phyloP scores from a whole-genome alignment of 1,140 invertebrate species.

The Rhynchophorus ferrugineus region DNA sequence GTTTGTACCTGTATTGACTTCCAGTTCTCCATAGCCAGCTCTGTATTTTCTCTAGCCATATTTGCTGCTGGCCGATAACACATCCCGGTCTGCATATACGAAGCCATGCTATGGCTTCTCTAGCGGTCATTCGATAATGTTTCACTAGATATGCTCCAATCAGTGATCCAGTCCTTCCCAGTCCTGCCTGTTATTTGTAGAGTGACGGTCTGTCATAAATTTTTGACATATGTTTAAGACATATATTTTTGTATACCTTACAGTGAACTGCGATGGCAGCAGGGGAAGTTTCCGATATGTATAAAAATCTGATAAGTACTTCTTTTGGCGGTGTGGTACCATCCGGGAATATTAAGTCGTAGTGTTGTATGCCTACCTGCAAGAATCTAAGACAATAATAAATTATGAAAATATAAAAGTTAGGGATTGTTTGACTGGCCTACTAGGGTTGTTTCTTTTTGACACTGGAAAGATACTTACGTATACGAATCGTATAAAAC shows the following conservation, averaged over 20 bases:
- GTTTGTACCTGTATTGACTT: slow-evolving; percentile 41
- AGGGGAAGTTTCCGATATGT: slow-evolving; percentile 59
- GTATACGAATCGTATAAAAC: slow-evolving; percentile 63
- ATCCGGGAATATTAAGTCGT: slow-evolving; percentile 76
- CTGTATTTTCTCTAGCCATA: slow-evolving; percentile 61
- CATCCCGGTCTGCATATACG: slow-evolving; percentile 76
- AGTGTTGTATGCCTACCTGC: slow-evolving; percentile 65
- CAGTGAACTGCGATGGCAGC: slow-evolving; percentile 79
- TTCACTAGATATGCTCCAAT: slow-evolving; percentile 82
- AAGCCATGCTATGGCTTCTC: slow-evolving; percentile 77
- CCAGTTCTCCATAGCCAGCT: slow-evolving; percentile 43
- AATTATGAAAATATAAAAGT: too few species aligned
- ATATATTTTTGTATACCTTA: too few species aligned
- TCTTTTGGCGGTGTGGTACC: slow-evolving; percentile 63
- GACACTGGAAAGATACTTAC: slow-evolving; percentile 35
- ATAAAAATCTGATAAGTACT: slow-evolving; percentile 65
- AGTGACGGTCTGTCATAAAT: too few species aligned
- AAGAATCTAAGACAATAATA: slow-evolving; percentile 48
- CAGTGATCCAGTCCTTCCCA: slow-evolving; percentile 74
- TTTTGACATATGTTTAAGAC: too few species aligned
- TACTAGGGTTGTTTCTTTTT: not conserved
- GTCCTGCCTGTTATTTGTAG: slow-evolving; percentile 53
- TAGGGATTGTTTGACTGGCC: too few species aligned
- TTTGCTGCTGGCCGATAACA: slow-evolving; percentile 75
- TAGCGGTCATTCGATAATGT: slow-evolving; percentile 71